A percentile compares a stretch with the other conserved stretches of the same genome.
phyloP scores from a whole-genome alignment of 2,888 invertebrate species.

The Melanostoma mellinum region DNA sequence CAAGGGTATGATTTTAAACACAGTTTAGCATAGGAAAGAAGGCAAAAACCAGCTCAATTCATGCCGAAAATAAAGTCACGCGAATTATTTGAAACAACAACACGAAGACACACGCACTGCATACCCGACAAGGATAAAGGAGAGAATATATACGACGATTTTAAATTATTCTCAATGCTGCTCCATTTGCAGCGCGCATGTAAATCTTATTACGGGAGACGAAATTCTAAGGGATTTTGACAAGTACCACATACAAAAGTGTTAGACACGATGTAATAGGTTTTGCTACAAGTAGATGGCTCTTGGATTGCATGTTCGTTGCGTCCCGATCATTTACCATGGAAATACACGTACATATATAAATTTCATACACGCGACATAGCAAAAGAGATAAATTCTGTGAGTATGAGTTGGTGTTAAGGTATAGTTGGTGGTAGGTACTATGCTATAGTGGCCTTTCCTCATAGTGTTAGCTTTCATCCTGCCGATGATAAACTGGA shows the following conservation, averaged over 20 bases:
- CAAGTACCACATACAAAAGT: constrained; percentile 49
- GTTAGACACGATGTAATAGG: constrained; percentile 62
- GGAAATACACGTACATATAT: constrained; percentile 27
- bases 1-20: too few species aligned
- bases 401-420: not conserved
- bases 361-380: constrained; percentile 60
- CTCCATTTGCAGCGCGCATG: constrained; percentile 15
- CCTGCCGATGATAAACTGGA: constrained; percentile 67
- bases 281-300: constrained; percentile 50
- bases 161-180: not conserved
- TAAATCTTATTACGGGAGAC: constrained; percentile 60
- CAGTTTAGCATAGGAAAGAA: not conserved
- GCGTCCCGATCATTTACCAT: constrained; percentile 13
- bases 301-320: constrained; percentile 43
- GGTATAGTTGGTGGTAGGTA: not conserved
- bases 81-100: constrained; percentile 2
- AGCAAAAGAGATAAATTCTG: constrained; percentile 40
- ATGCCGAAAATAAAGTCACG: not conserved
- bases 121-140: not conserved
- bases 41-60: too few species aligned
- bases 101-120: not conserved
- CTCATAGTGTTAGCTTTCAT: constrained; percentile 27
- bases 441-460: not conserved
- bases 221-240: constrained; percentile 57
- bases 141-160: not conserved